Base-by-base conservation (phyloP, 2,888 invertebrate genomes). In the Mactromeris polynyma region DNA sequence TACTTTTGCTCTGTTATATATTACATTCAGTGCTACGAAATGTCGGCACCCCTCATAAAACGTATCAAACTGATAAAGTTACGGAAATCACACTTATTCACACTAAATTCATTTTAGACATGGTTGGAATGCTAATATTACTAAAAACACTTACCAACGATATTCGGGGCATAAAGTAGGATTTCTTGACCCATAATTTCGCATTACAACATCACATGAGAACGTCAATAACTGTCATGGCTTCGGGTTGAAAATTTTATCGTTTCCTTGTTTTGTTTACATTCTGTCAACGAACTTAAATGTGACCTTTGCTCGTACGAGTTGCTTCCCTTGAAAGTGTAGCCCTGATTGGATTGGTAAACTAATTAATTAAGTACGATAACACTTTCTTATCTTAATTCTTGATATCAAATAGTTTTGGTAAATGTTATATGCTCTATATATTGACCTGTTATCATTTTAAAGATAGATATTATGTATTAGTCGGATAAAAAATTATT, bases 101-200 rank as follows among this genome's bases (percentile, higher is more conserved):
- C n/a, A n/a, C n/a, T n/a, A n/a, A n/a, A n/a, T n/a, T n/a, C n/a
- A n/a, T n/a, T n/a, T n/a, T n/a, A n/a, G n/a, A n/a, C n/a, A n/a
- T n/a, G n/a, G n/a, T n/a, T n/a, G n/a, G n/a, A n/a, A n/a, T n/a
- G n/a, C n/a, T n/a, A n/a, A n/a, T n/a, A n/a, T n/a, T n/a, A n/a
- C n/a, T n/a, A n/a, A n/a, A n/a, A n/a, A n/a, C n/a, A 51, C 40
- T 73, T 91, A 94, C 95, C 95, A 85, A 95, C 95, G 17, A 95
- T 81, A 88, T 95, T 95, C 46, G 95, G 95, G 11, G 94, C 91
- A 84, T 92, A 95, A n/a, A 94, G 73, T n/a, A 95, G 89, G 42
- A 95, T 88, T 85, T 92, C 93, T 54, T 69, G 82, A n/a, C 91
- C 93, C 93, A 94, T 94, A 17, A 26, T 87, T 31, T 7, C 58